Base-by-base conservation (phyloP, 1,140 invertebrate genomes). In the Camponotus pennsylvanicus region DNA sequence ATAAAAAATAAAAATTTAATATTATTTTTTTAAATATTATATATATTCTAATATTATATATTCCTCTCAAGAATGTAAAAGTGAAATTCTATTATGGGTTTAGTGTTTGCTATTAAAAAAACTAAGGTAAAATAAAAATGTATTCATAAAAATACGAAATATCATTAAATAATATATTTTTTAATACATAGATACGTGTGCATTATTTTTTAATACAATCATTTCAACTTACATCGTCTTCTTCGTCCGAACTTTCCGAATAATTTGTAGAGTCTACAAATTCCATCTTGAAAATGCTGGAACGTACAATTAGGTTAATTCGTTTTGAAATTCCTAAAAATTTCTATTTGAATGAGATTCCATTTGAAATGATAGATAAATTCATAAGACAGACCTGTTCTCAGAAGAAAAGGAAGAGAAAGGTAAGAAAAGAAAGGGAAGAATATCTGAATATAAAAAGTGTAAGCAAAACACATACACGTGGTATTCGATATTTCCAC, bases 161-260 rank as follows among this genome's bases (percentile, higher is more conserved):
- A 77, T 7, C 49, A 11, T 75, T 45, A 59, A 40, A 89, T 49
- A 66, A 83, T 86, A 49, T 55, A 70, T 84, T 61, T 86, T 86
- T 57, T 87, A 84, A 86, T 63, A 15, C 7, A 52, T 13, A 45
- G 55, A 64, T 64, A 8, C 49, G 87, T 13, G n/a, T 69, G 5
- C n/a, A 70, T 45, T 42, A 8, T 49, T 76, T 76, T 37, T 11
- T 15, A 15, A 45, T 4, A 32, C 3, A 32, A 63, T 79, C 18
- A 79, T 80, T 64, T 86, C 85, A 88, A 94, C 94, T 95, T 95
- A 98, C 98, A 92, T 98, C 97, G 45, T 97, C 96, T 96, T 98
- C 98, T 75, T 96, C 96, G 91, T 98, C 98, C 0, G 97, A 98
- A 93, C 97, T 97, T 92, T 98, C 98, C 5, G 97, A 97, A 79